Conservation (phyloP, 2,888 invertebrate genomes). For the Netelia fuscicornis region DNA sequence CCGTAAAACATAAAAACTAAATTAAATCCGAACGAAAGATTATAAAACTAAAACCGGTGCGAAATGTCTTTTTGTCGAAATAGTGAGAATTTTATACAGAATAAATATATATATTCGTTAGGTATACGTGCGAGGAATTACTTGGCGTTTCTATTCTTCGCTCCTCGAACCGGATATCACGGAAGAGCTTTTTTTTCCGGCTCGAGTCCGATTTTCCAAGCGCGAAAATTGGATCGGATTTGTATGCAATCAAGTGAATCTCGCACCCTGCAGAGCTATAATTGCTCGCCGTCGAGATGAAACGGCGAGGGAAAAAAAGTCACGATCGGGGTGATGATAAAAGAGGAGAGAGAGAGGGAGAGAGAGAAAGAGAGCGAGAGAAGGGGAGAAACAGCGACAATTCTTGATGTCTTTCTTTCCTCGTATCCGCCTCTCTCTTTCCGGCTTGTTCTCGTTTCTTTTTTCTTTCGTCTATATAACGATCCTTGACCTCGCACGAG, state of each 20-base stretch:
- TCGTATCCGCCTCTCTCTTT: constrained; percentile 10
- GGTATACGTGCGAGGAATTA: background rate
- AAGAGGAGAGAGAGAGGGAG: constrained; percentile 10
- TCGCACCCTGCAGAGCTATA: constrained; percentile 42
- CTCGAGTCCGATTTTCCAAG: constrained; percentile 23
- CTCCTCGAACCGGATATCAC: constrained; percentile 27
- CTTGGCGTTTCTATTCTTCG: constrained; percentile 4
- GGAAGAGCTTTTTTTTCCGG: constrained; percentile 21
- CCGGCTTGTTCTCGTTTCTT: constrained; percentile 32
- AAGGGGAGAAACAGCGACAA: background rate
- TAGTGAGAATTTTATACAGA: constrained; percentile 21
- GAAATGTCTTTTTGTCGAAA: constrained; percentile 23
- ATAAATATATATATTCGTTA: background rate
- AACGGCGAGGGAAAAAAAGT: background rate
- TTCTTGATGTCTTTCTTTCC: constrained; percentile 29
- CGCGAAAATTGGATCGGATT: constrained; percentile 53
- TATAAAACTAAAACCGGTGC: background rate
- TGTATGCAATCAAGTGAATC: constrained; percentile 58
- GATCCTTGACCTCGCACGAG: constrained; percentile 34
- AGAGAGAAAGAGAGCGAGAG: background rate
- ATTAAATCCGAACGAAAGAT: background rate
- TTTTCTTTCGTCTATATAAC: background rate
- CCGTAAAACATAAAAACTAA: background rate
- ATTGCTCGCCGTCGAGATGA: constrained; percentile 31
- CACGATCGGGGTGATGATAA: background rate